phyloP scores from a whole-genome alignment of 2,888 invertebrate species.

The Plusia festucae region DNA sequence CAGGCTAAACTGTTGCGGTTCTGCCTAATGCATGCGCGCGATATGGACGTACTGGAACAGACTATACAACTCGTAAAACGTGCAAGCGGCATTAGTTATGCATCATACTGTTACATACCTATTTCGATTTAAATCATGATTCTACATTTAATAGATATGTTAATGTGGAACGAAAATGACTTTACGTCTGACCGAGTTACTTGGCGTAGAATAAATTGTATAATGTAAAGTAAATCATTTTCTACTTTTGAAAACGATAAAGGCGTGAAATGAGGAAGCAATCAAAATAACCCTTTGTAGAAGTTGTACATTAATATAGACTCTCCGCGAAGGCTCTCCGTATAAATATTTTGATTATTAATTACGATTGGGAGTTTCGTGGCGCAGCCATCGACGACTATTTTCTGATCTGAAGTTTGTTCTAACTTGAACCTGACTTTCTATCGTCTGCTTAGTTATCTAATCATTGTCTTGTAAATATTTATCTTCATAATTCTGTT shows the following conservation, averaged over 20 bases:
- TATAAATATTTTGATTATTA: slow-evolving; percentile 49
- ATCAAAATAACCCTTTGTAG: slow-evolving; percentile 19
- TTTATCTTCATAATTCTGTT: too few species aligned
- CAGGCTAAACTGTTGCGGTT: slow-evolving; percentile 62
- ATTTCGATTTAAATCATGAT: slow-evolving; percentile 48
- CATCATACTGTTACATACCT: slow-evolving; percentile 43
- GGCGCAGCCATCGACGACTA: too few species aligned
- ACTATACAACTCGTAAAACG: slow-evolving; percentile 47
- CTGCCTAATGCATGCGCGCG: slow-evolving; percentile 55
- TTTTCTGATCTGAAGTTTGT: too few species aligned
- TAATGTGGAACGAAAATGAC: slow-evolving; percentile 10
- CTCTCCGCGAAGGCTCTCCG: too few species aligned
- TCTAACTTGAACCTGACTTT: too few species aligned
- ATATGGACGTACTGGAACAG: slow-evolving; percentile 49
- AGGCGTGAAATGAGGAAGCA: slow-evolving; percentile 20
- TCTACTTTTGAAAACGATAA: slow-evolving; percentile 15
- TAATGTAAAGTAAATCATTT: slow-evolving; percentile 14
- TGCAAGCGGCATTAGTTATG: slow-evolving; percentile 65
- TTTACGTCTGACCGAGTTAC: slow-evolving; percentile 15
- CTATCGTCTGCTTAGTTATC: too few species aligned
- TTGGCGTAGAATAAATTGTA: slow-evolving; percentile 14
- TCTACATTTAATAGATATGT: slow-evolving; percentile 33
- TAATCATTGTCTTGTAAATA: too few species aligned
- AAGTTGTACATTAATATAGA: slow-evolving; percentile 17
- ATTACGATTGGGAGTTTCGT: slow-evolving; percentile 17